Evolutionary conservation across 1,140 invertebrate genomes (phyloP).

Genomic region (Oncopeltus fasciatus): DNA sequence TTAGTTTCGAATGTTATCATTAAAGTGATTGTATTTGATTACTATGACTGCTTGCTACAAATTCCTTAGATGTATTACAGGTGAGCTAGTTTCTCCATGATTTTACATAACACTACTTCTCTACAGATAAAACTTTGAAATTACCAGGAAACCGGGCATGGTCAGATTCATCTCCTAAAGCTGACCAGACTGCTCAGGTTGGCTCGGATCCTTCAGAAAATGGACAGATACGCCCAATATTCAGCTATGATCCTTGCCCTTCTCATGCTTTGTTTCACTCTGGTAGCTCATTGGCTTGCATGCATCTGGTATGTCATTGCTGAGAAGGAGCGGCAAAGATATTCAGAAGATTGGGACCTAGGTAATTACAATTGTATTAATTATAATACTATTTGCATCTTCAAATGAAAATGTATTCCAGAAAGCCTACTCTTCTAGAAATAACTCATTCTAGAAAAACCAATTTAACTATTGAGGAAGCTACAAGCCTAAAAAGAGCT

Average conservation of each 20-base stretch:
- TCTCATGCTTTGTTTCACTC: slow-evolving; percentile 87
- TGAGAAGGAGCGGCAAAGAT: slow-evolving; percentile 60
- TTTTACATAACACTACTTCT: neutral
- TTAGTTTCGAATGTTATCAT: too few relatives aligned
- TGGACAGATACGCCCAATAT: slow-evolving; percentile 94
- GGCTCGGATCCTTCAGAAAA: slow-evolving; percentile 87
- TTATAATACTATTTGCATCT: too few relatives aligned
- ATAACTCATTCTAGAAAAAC: too few relatives aligned
- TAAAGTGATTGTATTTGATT: too few relatives aligned
- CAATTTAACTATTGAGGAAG: too few relatives aligned
- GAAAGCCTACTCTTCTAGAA: too few relatives aligned
- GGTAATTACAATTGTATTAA: too few relatives aligned
- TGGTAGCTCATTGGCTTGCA: slow-evolving; percentile 98
- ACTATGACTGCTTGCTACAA: too few relatives aligned
- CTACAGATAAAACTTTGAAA: neutral
- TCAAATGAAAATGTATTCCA: too few relatives aligned
- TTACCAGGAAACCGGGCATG: slow-evolving; percentile 30
- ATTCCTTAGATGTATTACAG: too few relatives aligned
- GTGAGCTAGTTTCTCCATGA: neutral
- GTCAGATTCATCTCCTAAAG: slow-evolving; percentile 88
- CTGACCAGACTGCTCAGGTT: slow-evolving; percentile 81
- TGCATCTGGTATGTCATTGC: slow-evolving; percentile 98
- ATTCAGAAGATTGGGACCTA: slow-evolving; percentile 57
- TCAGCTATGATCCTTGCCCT: slow-evolving; percentile 90
- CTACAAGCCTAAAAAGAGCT: too few relatives aligned